phyloP scores from a whole-genome alignment of 2,888 invertebrate species.

The Lithophane semibrunnea region DNA sequence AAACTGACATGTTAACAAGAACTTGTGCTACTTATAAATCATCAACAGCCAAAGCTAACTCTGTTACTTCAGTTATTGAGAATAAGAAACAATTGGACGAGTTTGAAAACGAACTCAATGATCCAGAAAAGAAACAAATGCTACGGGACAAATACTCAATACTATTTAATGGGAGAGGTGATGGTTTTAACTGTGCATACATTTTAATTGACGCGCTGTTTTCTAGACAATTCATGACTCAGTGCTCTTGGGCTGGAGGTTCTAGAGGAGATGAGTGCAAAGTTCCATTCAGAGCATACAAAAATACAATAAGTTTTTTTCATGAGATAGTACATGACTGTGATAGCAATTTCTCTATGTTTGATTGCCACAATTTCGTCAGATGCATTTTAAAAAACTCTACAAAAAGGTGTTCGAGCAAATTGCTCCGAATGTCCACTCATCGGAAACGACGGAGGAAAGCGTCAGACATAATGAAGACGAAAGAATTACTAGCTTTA shows the following conservation, averaged over 20 bases:
- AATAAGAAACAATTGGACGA: conserved; percentile 26
- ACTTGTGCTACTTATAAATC: neutral
- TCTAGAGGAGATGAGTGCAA: conserved; percentile 23
- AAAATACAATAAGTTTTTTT: conserved; percentile 24
- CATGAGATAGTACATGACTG: conserved; percentile 26
- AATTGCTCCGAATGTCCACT: conserved; percentile 14
- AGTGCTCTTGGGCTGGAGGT: conserved; percentile 37
- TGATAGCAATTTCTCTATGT: conserved; percentile 21
- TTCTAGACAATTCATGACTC: conserved; percentile 29
- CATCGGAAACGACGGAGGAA: conserved; percentile 5
- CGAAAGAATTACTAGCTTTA: neutral
- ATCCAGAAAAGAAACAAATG: conserved; percentile 25
- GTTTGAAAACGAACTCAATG: conserved; percentile 21
- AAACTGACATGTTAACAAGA: conserved; percentile 17
- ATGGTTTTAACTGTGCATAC: conserved; percentile 12
- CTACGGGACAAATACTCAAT: conserved; percentile 16
- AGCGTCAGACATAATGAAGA: neutral
- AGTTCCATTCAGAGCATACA: conserved; percentile 25
- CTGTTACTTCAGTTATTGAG: conserved; percentile 1
- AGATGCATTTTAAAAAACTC: conserved; percentile 29
- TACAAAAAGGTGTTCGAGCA: conserved; percentile 8
- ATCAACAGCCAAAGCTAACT: neutral
- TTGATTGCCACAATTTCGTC: conserved; percentile 12
- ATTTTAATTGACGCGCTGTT: conserved; percentile 30
- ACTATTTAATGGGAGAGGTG: conserved; percentile 23